phyloP scores from a whole-genome alignment of 2,113 vertebrate genomes.

The Periophthalmodon schlosseri region DNA sequence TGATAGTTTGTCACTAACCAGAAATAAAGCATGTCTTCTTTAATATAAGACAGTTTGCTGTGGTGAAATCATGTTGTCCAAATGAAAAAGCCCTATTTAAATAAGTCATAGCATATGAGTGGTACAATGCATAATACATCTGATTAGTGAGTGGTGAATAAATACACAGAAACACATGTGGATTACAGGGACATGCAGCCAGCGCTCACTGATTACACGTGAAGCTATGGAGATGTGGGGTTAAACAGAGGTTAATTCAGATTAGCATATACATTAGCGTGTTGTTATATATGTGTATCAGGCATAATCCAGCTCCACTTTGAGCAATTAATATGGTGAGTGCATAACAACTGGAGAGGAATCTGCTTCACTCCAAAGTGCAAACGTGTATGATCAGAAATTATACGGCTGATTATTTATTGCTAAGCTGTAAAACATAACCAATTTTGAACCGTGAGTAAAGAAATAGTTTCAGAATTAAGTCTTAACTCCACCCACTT shows the following conservation, averaged over 20 bases:
- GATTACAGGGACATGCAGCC: slow-evolving; percentile 33
- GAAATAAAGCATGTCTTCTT: not conserved
- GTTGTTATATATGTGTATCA: not conserved
- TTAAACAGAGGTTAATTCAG: slow-evolving; percentile 31
- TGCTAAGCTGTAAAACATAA: not conserved
- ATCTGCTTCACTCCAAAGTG: not conserved
- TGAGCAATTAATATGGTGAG: not conserved
- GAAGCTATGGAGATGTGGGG: not conserved
- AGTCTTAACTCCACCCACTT: not conserved
- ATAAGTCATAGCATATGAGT: not conserved
- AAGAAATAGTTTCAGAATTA: not conserved
- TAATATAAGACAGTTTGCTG: not conserved
- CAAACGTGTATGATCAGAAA: not conserved
- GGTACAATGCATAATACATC: not conserved
- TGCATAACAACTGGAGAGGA: not conserved
- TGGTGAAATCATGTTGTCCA: not conserved
- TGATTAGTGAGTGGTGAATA: not conserved
- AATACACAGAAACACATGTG: slow-evolving; percentile 4
- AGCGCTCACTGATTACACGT: not conserved
- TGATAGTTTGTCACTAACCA: not conserved
- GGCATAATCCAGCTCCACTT: slow-evolving; percentile 15
- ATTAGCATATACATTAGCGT: slow-evolving; percentile 27
- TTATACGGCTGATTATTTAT: too few relatives aligned
- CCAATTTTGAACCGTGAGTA: not conserved
- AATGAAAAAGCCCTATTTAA: not conserved